Conservation (phyloP, 1,140 invertebrate genomes). For the Zaprionus kolodkinae region DNA sequence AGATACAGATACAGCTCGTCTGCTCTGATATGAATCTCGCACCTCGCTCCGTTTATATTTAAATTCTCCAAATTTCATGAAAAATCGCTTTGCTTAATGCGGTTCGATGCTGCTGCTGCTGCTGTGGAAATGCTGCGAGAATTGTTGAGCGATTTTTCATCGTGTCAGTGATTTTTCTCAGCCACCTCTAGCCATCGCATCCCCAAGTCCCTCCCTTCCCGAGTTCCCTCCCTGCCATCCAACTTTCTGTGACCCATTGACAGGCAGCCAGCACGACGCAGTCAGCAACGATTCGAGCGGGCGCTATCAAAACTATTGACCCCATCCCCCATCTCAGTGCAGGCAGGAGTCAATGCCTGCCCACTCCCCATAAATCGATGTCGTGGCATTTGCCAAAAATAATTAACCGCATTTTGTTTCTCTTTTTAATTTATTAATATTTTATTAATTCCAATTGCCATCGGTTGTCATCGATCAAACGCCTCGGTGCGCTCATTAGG, state of each 20-base stretch:
- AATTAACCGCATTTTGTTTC: constrained; percentile 17
- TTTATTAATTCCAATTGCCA: constrained; percentile 15
- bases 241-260: constrained; percentile 40
- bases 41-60: constrained; percentile 77
- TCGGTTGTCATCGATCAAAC: constrained; percentile 42
- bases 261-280: constrained; percentile 56
- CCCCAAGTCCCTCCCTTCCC: neutral
- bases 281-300: neutral
- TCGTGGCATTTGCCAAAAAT: constrained; percentile 15
- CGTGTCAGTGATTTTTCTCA: constrained; percentile 74
- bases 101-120: constrained; percentile 27
- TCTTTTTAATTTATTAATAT: neutral
- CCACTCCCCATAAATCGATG: constrained; percentile 11
- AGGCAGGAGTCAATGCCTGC: constrained; percentile 30
- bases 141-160: constrained; percentile 80
- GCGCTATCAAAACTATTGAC: constrained; percentile 49
- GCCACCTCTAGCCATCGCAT: constrained; percentile 17
- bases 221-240: neutral
- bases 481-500: constrained; percentile 37
- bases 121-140: constrained; percentile 34
- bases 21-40: constrained; percentile 63
- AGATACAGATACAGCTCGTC: neutral
- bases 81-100: constrained; percentile 54
- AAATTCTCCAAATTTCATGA: constrained; percentile 66
- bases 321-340: constrained; percentile 1